Evolutionary conservation across 1,140 invertebrate species (phyloP).

Genomic region (roundworm (Caenorhabditis elegans)): WBcel235 BX284604.4:12048001-12048500

Average conservation of each 20-base stretch:
- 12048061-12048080: too few species aligned
- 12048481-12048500: conserved; percentile 31
- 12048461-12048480: conserved; percentile 32
- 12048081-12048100: too few species aligned
- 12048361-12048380: too few species aligned
- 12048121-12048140: background rate
- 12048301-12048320: background rate
- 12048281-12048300: background rate
- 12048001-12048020: too few species aligned
- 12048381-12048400: background rate
- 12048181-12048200: background rate
- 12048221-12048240: background rate
- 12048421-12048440: background rate
- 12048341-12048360: too few species aligned
- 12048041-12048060: too few species aligned
- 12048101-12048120: background rate
- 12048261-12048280: background rate
- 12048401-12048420: background rate
- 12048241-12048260: background rate
- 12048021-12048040: too few species aligned
- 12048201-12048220: background rate
- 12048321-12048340: background rate
- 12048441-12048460: background rate
- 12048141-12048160: background rate
- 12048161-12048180: background rate